phyloP scores from a whole-genome alignment of 2,797 vertebrate genomes.

The Megalops cyprinoides region DNA sequence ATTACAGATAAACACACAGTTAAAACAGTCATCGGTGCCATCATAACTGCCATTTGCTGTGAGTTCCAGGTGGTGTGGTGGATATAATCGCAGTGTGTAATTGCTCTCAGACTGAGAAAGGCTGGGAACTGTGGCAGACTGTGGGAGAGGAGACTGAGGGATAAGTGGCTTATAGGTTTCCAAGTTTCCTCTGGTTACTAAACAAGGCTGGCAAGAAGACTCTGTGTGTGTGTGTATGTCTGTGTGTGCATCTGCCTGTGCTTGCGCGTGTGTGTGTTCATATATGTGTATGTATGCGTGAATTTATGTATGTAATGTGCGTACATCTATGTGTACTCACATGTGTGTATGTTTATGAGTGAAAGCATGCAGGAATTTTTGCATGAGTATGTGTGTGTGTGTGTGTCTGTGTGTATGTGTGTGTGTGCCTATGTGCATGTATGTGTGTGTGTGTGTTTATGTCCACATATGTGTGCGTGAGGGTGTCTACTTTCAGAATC shows the following conservation, averaged over 20 bases:
- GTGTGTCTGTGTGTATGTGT: neutral
- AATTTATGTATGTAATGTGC: neutral
- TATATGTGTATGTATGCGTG: too few species aligned
- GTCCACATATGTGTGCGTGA: too few species aligned
- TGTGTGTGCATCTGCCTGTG: too few species aligned
- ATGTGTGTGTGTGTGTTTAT: neutral
- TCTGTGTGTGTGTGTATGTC: too few species aligned
- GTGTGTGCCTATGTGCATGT: neutral
- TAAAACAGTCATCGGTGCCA: neutral
- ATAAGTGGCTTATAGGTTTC: neutral
- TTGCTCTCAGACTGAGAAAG: too few species aligned
- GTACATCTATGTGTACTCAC: neutral
- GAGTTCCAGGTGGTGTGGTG: neutral
- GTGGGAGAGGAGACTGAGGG: neutral
- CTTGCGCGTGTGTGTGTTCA: too few species aligned
- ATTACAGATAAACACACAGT: too few species aligned
- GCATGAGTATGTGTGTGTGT: neutral
- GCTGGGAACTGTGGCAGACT: too few species aligned
- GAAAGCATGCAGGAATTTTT: too few species aligned
- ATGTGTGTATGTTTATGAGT: neutral
- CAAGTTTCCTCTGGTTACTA: neutral
- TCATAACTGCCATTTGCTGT: too few species aligned
- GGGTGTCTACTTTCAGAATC: too few species aligned
- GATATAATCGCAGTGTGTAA: neutral
- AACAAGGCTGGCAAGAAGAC: neutral